Evolutionary conservation across 35 echinoderm and acorn worm genomes (phyloP), one percentile per base, ranked within the genome.

Genomic region (Nesometra sesokonis): DNA sequence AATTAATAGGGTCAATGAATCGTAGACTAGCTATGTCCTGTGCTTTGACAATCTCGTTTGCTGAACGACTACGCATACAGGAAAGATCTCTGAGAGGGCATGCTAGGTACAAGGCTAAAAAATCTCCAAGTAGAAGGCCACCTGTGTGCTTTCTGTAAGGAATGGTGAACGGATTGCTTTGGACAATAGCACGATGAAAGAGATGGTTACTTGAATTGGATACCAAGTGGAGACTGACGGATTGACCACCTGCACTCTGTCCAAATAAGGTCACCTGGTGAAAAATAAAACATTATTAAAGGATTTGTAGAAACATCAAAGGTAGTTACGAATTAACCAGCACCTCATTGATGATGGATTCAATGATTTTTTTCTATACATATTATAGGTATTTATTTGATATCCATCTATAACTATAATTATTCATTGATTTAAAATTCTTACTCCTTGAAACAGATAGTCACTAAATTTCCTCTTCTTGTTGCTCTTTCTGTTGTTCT

Each of bases 181-280:
- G 31, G 19, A 89, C 33, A 77, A 93, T 89, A 9, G 38, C 91
- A 57, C 84, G 82, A 27, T 89, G 77, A 36, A 93, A 93, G 21
- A 89, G 77, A 33, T 80, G 40, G 29, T 30, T 32, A 34, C 32
- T 83, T 36, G 80, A 37, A 19, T 31, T 19, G 27, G 82, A 80
- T 17, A 82, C 31, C 32, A 89, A 39, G 86, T 93, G 91, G 29
- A 89, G 9, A 0, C 87, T 43, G 23, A 89, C 57, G 3, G 91
- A 93, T 84, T 93, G 78, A 3, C 85, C 81, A 32, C 91, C 91
- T 23, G 91, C 91, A 37, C 91, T 93, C 81, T 93, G 91, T 31
- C 91, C 91, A 39, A 83, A 83, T 23, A 83, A 39, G 13, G 81
- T 83, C 35, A 83, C 81, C 81, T 83, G 81, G 38, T 38, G 11